Conservation (phyloP, 2,113 vertebrate species). For the Strix aluco region DNA sequence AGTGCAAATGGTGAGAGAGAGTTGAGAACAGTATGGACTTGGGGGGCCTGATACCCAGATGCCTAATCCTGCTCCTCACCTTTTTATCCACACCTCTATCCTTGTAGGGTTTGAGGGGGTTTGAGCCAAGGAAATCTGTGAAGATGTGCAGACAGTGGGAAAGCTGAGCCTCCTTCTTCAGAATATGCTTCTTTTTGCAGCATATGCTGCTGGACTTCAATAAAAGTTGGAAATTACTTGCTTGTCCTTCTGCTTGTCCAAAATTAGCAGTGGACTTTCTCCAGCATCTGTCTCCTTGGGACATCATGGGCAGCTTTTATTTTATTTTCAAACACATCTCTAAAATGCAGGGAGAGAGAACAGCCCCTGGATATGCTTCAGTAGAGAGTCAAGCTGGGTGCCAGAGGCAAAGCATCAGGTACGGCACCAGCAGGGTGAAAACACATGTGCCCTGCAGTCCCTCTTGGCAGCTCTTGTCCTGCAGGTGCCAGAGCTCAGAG, state of each 20-base stretch:
- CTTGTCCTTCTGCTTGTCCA: neutral
- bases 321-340: neutral
- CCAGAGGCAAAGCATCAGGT: neutral
- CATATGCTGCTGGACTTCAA: neutral
- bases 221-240: neutral
- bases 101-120: neutral
- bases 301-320: neutral
- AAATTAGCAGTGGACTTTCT: neutral
- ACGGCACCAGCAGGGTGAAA: rapidly evolving
- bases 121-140: neutral
- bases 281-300: neutral
- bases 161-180: neutral
- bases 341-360: neutral
- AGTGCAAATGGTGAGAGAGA: neutral
- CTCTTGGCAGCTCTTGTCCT: neutral
- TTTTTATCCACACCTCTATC: neutral
- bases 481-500: neutral
- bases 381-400: neutral
- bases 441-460: neutral
- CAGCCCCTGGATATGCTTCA: neutral
- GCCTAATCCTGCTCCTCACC: neutral
- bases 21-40: rapidly evolving
- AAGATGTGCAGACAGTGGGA: neutral
- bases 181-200: neutral
- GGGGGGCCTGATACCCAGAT: neutral